A percentile compares a stretch with the other conserved stretches of the same genome.
phyloP scores from a whole-genome alignment of 2,888 invertebrate species.

The Apodemia mormo region DNA sequence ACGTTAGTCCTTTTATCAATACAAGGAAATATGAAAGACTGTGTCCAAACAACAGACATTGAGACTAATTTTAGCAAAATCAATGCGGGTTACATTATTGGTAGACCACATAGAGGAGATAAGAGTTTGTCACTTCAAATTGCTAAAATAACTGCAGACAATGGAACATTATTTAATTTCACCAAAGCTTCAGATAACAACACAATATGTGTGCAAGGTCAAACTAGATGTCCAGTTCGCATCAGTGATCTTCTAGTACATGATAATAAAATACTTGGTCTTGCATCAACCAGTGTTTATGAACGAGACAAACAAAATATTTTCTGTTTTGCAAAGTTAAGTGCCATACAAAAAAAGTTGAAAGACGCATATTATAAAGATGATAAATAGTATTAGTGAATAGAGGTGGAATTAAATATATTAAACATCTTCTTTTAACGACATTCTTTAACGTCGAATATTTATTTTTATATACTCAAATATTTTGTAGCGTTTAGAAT shows the following conservation, averaged over 20 bases:
- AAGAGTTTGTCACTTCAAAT: slow-evolving; percentile 57
- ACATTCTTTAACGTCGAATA: too few relatives aligned
- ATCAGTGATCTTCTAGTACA: slow-evolving; percentile 66
- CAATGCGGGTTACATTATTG: slow-evolving; percentile 43
- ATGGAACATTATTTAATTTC: slow-evolving; percentile 37
- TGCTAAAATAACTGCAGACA: slow-evolving; percentile 43
- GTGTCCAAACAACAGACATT: slow-evolving; percentile 49
- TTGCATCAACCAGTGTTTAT: slow-evolving; percentile 56
- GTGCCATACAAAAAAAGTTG: slow-evolving; percentile 44
- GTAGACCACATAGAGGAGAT: slow-evolving; percentile 51
- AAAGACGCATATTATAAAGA: slow-evolving; percentile 42
- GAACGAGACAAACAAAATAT: slow-evolving; percentile 44
- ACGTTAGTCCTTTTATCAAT: slow-evolving; percentile 57
- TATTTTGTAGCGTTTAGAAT: too few relatives aligned
- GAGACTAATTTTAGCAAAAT: slow-evolving; percentile 38
- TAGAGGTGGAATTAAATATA: background rate
- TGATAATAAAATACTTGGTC: slow-evolving; percentile 50
- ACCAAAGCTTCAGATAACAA: slow-evolving; percentile 38
- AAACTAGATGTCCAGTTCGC: slow-evolving; percentile 57
- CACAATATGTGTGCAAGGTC: slow-evolving; percentile 56
- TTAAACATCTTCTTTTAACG: too few relatives aligned
- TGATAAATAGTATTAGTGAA: background rate
- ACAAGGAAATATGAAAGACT: slow-evolving; percentile 53
- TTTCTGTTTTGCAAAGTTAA: slow-evolving; percentile 59
- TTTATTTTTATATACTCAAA: too few relatives aligned